phyloP scores from a whole-genome alignment of 1,140 invertebrate genomes.

The Orchesella cincta region DNA sequence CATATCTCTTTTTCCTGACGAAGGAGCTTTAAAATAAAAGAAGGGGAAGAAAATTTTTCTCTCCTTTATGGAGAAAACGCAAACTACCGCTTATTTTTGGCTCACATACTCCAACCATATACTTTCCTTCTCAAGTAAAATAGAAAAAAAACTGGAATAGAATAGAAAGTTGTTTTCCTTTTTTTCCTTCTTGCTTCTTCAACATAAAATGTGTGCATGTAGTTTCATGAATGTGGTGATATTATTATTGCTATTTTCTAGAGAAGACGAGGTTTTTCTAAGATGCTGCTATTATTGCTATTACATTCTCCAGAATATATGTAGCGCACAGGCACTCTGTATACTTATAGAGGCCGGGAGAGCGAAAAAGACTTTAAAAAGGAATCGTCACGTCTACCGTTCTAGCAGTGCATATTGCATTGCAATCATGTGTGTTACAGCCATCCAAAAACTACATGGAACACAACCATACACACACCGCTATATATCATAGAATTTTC shows the following conservation, averaged over 20 bases:
- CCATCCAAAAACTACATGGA: not conserved
- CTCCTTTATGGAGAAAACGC: not conserved
- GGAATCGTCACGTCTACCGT: slow-evolving; percentile 20
- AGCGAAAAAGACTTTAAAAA: not conserved
- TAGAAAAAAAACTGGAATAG: not conserved
- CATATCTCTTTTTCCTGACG: slow-evolving; percentile 25
- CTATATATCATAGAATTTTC: not conserved
- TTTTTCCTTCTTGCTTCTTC: not conserved
- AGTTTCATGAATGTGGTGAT: slow-evolving; percentile 21
- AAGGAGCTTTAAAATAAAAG: slow-evolving; percentile 25
- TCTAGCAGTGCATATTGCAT: not conserved
- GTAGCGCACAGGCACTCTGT: too few species aligned
- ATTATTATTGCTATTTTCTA: slow-evolving; percentile 23
- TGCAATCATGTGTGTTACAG: not conserved
- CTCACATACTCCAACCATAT: not conserved
- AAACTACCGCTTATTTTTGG: not conserved
- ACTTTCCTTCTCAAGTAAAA: not conserved
- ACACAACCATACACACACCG: too few species aligned
- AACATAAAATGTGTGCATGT: not conserved
- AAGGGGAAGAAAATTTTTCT: slow-evolving; percentile 21
- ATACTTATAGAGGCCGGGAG: too few species aligned
- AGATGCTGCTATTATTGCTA: slow-evolving; percentile 24
- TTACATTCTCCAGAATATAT: too few species aligned
- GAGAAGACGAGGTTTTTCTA: not conserved
- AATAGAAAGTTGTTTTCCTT: slow-evolving; percentile 4